phyloP scores from a whole-genome alignment of 2,888 invertebrate species.

The Aporophyla lueneburgensis region DNA sequence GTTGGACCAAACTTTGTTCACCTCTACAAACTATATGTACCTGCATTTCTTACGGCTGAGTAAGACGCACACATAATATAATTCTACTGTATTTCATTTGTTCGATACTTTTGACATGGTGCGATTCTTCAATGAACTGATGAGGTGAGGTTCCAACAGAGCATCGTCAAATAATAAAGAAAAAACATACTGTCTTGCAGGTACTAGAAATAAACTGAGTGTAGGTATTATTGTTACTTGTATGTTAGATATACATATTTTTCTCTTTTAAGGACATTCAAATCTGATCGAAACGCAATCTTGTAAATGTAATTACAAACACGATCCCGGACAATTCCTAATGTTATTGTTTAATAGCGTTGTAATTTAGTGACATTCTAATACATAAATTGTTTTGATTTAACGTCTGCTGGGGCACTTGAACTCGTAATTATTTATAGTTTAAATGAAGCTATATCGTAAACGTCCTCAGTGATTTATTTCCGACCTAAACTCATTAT shows the following conservation, averaged over 20 bases:
- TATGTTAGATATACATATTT: neutral
- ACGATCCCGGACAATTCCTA: conserved; percentile 64
- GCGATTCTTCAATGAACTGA: conserved; percentile 50
- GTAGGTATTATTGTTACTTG: neutral
- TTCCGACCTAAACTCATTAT: conserved; percentile 76
- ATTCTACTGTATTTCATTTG: conserved; percentile 47
- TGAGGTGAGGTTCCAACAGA: conserved; percentile 40
- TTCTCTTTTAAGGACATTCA: conserved; percentile 6
- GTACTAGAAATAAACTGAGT: conserved; percentile 14
- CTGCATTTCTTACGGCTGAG: conserved; percentile 65
- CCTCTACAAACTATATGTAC: conserved; percentile 56
- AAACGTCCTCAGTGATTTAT: conserved; percentile 82
- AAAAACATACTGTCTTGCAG: conserved; percentile 28
- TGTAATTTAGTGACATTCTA: conserved; percentile 75
- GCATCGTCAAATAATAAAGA: conserved; percentile 14
- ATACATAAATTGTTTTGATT: conserved; percentile 83
- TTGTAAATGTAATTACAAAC: conserved; percentile 48
- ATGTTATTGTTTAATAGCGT: conserved; percentile 72
- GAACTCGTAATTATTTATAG: conserved; percentile 84
- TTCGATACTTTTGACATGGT: conserved; percentile 44
- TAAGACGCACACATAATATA: conserved; percentile 60
- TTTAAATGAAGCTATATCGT: conserved; percentile 84
- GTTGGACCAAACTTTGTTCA: conserved; percentile 71
- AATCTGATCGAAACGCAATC: conserved; percentile 12
- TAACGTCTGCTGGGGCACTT: conserved; percentile 73